Base-by-base conservation (phyloP, 2,888 invertebrate species). In the Eueremaeus valkanovi region DNA sequence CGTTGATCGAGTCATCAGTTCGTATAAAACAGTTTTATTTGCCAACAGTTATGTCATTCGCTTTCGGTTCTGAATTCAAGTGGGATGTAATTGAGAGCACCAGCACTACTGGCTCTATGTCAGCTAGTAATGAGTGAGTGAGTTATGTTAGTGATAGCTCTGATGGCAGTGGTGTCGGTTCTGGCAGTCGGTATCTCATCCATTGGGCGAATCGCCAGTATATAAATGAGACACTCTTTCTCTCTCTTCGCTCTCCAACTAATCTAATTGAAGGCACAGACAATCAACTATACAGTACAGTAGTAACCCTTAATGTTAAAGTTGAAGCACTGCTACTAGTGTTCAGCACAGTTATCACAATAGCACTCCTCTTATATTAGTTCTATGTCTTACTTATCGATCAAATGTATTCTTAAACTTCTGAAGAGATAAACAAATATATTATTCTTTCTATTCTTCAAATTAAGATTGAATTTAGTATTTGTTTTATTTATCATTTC, bases 251-350 rank as follows among this genome's bases (percentile, higher is more conserved):
- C n/a, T 51, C 51, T 51, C 51, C 11, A 9, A 11, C 36, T 68
- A 68, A 68, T 68, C 68, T 68, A 68, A 68, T 68, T 40, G 68
- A 68, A 24, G 24, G n/a, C n/a, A n/a, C 24, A 24, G 42, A 68
- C 68, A 68, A 61, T 68, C 40, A 68, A 68, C 68, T 68, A 3
- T 8, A n/a, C n/a, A n/a, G n/a, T n/a, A n/a, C n/a, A n/a, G n/a
- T n/a, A 33, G 61, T 63, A 68, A 68, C 68, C 68, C 68, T 68
- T 68, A 66, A 68, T 68, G 68, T 68, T 68, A 68, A 42, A 68
- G 68, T 68, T 68, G 68, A 68, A 68, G 68, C 16, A 31, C 61
- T 61, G 16, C 8, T 68, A 68, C 68, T 68, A 33, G 61, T 63
- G 61, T 33, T 68, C 68, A 21, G 42, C 24, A 68, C 36, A 68